Evolutionary conservation across 2,888 invertebrate species (phyloP).

Genomic region (Chydorus sphaericus): DNA sequence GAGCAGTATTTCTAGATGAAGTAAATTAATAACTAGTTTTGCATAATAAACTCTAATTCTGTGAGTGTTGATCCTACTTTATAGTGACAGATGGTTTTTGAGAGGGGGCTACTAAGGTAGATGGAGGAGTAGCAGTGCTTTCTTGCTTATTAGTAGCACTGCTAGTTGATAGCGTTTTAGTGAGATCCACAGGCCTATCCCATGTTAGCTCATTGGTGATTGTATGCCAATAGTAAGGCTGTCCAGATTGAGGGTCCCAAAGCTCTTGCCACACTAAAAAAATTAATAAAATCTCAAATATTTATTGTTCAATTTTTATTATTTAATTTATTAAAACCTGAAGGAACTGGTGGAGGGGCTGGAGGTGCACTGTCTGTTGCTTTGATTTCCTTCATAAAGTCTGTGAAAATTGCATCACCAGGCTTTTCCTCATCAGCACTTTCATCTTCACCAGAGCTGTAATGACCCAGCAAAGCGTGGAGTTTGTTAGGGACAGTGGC

Average conservation of each 20-base stretch:
- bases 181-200: not conserved
- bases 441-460: conserved; percentile 5
- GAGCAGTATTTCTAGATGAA: not conserved
- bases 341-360: not conserved
- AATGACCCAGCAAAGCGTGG: conserved; percentile 6
- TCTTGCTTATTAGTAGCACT: not conserved
- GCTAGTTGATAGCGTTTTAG: not conserved
- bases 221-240: conserved; percentile 6
- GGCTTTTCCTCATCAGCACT: not conserved
- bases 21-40: not conserved
- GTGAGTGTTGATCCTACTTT: not conserved
- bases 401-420: not conserved
- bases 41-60: not conserved
- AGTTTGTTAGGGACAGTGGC: not conserved
- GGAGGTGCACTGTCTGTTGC: not conserved
- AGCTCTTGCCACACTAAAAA: conserved; percentile 8
- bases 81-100: not conserved
- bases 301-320: not conserved
- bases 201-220: conserved; percentile 6
- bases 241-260: conserved; percentile 11
- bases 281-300: not conserved
- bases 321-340: not conserved
- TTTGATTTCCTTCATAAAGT: conserved; percentile 10
- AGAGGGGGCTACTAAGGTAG: not conserved
- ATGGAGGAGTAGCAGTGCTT: not conserved